Conservation (phyloP, 2,113 vertebrate species). For the Zeus faber region DNA sequence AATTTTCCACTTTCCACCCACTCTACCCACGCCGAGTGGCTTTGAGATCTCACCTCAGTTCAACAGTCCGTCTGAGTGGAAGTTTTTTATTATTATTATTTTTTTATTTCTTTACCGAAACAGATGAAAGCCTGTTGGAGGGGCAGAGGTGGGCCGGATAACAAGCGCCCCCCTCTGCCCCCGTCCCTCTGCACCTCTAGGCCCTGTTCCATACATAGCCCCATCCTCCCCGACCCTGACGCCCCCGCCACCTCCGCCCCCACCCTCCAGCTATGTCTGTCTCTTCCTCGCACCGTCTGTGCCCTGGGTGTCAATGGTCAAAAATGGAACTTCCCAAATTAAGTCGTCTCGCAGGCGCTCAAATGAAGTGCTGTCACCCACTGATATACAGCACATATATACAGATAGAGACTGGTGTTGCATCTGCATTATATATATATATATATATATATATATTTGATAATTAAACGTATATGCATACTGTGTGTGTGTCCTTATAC, state of each 20-base stretch:
- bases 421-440: too few relatives aligned
- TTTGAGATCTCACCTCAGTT: constrained; percentile 8
- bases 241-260: constrained; percentile 5
- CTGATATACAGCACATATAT: too few relatives aligned
- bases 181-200: constrained; percentile 32
- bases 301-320: constrained; percentile 37
- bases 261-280: constrained; percentile 24
- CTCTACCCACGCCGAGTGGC: too few relatives aligned
- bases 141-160: constrained; percentile 41
- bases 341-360: constrained; percentile 44
- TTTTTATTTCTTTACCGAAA: constrained; percentile 5
- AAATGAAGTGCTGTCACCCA: constrained; percentile 65
- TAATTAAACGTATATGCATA: too few relatives aligned
- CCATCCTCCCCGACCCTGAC: constrained; percentile 24
- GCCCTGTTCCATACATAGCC: constrained; percentile 12
- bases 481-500: too few relatives aligned
- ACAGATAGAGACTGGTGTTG: too few relatives aligned
- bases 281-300: constrained; percentile 24
- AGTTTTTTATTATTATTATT: background rate
- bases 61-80: constrained; percentile 7
- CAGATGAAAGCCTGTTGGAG: constrained; percentile 37
- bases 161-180: constrained; percentile 50
- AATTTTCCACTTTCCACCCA: too few relatives aligned
- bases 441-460: too few relatives aligned
- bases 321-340: constrained; percentile 54